A percentile compares a stretch with the other conserved stretches of the same genome.
These are phyloP conservation scores for Alcedo quadribrachys DNA, from an alignment of 2,797 vertebrate species.

Conservation along the genomic window DNA sequence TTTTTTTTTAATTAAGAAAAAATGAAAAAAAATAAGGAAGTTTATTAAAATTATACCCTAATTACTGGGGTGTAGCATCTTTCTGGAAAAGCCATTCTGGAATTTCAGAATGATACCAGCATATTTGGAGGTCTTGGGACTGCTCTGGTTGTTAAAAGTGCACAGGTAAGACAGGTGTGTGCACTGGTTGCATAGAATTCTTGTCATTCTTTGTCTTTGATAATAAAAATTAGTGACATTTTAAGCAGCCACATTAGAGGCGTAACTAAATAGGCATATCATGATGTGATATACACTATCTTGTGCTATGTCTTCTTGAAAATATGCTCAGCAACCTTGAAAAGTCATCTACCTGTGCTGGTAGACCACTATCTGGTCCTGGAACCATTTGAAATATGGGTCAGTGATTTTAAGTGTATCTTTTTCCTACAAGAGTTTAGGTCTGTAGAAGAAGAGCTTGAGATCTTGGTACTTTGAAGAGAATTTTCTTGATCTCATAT, in stretches of 20 bases:
- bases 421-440: not conserved
- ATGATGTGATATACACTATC: not conserved
- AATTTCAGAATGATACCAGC: not conserved
- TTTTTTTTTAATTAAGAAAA: not conserved
- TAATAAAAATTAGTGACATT: not conserved
- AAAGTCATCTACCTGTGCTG: not conserved
- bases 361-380: not conserved
- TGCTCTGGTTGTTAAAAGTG: not conserved
- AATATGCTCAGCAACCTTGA: not conserved
- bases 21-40: not conserved
- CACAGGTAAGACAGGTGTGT: not conserved
- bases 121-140: not conserved
- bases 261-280: not conserved
- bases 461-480: not conserved
- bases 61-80: not conserved
- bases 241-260: not conserved
- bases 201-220: not conserved
- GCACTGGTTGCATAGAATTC: not conserved
- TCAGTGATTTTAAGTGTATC: not conserved
- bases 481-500: not conserved
- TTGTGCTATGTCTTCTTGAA: not conserved
- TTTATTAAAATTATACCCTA: not conserved
- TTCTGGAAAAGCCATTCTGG: not conserved
- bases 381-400: not conserved
- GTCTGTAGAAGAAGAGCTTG: not conserved